Evolutionary conservation across 23 tunicate genomes (phyloP).

Genomic region (Trididemnum nubilum): DNA sequence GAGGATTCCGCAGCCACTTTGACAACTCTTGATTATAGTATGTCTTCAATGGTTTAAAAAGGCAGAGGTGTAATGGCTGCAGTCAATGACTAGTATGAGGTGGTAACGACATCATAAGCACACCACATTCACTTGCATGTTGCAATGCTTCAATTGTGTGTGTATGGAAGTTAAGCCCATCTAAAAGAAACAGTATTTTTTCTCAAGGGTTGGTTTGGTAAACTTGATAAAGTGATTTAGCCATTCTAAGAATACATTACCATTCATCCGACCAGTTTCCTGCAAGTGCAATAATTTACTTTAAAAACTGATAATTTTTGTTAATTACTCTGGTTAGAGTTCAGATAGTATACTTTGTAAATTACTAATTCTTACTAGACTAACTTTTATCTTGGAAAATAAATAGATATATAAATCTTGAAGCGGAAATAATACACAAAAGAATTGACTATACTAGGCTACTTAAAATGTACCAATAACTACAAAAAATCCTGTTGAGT

Average conservation of each 20-base stretch:
- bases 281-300: neutral
- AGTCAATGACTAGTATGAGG: conserved; percentile 25
- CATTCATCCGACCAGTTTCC: conserved; percentile 15
- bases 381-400: too few species aligned
- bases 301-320: too few species aligned
- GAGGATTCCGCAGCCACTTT: conserved; percentile 15
- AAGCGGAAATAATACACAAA: too few species aligned
- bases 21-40: conserved; percentile 11
- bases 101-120: conserved; percentile 23
- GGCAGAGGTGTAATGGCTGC: conserved; percentile 4
- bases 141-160: conserved; percentile 1
- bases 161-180: conserved; percentile 16
- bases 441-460: too few species aligned
- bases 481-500: too few species aligned
- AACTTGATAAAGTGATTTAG: conserved; percentile 25
- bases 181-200: conserved; percentile 12
- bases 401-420: too few species aligned
- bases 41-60: conserved; percentile 21
- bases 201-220: neutral
- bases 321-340: too few species aligned
- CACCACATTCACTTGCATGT: neutral
- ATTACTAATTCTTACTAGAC: too few species aligned
- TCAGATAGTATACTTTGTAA: too few species aligned
- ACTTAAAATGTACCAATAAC: too few species aligned
- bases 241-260: neutral